These are phyloP conservation scores for Illadopsis cleaveri DNA, from an alignment of 2,113 vertebrate species.

Conservation along the genomic window DNA sequence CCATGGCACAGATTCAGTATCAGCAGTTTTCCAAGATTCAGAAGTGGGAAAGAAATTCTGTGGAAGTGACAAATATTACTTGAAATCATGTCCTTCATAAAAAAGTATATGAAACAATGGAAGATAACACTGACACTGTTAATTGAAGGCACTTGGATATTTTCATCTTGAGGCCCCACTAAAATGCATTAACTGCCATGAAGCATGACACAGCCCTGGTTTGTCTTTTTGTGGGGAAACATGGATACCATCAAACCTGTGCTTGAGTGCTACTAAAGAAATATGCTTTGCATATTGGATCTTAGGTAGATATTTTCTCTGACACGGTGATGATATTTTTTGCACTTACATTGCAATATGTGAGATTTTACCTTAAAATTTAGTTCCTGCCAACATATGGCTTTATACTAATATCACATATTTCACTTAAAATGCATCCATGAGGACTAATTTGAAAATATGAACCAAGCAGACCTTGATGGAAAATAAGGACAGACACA, in stretches of 20 bases:
- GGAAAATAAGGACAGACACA: background rate
- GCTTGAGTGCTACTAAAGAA: background rate
- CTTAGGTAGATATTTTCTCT: background rate
- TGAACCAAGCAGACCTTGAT: background rate
- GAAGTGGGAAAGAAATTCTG: background rate
- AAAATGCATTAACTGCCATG: background rate
- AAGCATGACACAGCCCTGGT: background rate
- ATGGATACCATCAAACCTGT: background rate
- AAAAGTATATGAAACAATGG: background rate
- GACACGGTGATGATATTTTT: background rate
- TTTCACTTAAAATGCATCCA: background rate
- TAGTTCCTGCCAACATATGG: background rate
- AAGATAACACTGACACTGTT: background rate
- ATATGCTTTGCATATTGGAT: background rate
- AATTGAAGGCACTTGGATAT: background rate
- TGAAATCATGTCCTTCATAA: background rate
- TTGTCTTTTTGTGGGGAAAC: background rate
- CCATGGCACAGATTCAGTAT: background rate
- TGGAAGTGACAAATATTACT: background rate
- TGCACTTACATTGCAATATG: background rate
- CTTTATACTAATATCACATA: background rate
- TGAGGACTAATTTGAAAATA: background rate
- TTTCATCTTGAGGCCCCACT: background rate
- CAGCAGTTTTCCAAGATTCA: background rate
- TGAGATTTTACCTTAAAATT: background rate